These are phyloP conservation scores for Digitonthophagus gazella DNA, from an alignment of 2,888 invertebrate genomes.

Conservation along the genomic window DNA sequence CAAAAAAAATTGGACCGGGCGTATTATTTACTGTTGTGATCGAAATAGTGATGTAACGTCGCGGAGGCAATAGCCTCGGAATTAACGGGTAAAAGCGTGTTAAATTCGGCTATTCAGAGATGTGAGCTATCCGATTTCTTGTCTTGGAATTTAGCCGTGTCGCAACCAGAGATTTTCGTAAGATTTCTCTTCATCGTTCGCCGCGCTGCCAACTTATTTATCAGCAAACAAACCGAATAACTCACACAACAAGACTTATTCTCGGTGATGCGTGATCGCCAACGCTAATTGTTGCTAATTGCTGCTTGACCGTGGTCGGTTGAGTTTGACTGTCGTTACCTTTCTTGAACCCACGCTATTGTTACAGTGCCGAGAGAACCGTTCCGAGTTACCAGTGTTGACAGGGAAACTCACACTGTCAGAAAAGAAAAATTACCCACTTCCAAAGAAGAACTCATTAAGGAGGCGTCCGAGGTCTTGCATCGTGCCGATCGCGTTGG, in stretches of 20 bases:
- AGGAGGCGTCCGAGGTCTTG: constrained; percentile 74
- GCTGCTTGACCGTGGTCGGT: not conserved
- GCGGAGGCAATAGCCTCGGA: not conserved
- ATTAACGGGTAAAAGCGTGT: not conserved
- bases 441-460: constrained; percentile 69
- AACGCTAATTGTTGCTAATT: not conserved
- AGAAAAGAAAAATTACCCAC: constrained; percentile 65
- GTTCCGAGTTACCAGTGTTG: constrained; percentile 51
- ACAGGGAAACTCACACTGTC: constrained; percentile 51
- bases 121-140: not conserved
- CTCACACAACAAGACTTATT: not conserved
- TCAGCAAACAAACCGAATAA: not conserved
- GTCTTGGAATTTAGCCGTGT: not conserved
- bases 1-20: not conserved
- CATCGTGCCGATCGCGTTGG: constrained; percentile 72
- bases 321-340: not conserved
- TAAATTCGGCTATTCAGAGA: not conserved
- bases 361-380: constrained; percentile 54
- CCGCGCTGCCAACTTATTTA: not conserved
- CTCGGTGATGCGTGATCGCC: not conserved
- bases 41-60: not conserved
- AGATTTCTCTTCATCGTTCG: not conserved
- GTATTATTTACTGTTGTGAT: not conserved
- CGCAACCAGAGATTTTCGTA: not conserved
- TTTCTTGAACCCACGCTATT: constrained; percentile 25